Evolutionary conservation across 1,140 invertebrate genomes (phyloP), one percentile per base, ranked within the genome.

Genomic region (Linepithema humile): DNA sequence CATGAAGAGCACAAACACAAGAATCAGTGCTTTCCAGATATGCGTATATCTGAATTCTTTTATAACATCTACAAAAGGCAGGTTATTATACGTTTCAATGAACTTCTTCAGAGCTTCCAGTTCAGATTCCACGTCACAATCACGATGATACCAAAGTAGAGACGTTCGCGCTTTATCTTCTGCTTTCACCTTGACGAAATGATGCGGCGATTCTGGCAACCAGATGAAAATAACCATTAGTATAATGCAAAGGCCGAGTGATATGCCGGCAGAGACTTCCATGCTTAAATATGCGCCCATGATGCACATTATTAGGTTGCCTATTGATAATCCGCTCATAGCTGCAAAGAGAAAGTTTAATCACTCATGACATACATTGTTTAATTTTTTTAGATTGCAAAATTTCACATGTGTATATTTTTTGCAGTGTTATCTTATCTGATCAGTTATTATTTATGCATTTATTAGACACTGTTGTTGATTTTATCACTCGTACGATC

Each of bases 161-260:
- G 96, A 95, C 60, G 93, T 91, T 45, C 94, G 94, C 0, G 97
- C 97, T 83, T 96, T 94, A 10, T 95, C 93, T 1, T 93, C 91
- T 12, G 95, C 87, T 1, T 95, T 95, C 12, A 94, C 94, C 82
- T 95, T 95, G 6, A 97, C 89, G 83, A 95, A 93, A 90, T 96
- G 96, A 90, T 97, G 95, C 0, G 97, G 96, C 48, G 96, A 96
- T 91, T 98, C 97, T 0, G 97, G 97, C 91, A 97, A 94, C 74
- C 95, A 95, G 43, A 95, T 93, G 87, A 97, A 96, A 0, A 95
- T 95, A 0, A 96, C 83, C 2, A 96, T 92, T 65, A 96, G 95
- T 1, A 96, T 85, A 0, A 96, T 90, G 2, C 96, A 94, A 40
- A 95, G 90, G 0, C 94, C 86, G n/a, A 96, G 93, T 77, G 95